These are phyloP conservation scores for Sternotherus odoratus DNA, from an alignment of 2,797 vertebrate species.

Conservation along the genomic window DNA sequence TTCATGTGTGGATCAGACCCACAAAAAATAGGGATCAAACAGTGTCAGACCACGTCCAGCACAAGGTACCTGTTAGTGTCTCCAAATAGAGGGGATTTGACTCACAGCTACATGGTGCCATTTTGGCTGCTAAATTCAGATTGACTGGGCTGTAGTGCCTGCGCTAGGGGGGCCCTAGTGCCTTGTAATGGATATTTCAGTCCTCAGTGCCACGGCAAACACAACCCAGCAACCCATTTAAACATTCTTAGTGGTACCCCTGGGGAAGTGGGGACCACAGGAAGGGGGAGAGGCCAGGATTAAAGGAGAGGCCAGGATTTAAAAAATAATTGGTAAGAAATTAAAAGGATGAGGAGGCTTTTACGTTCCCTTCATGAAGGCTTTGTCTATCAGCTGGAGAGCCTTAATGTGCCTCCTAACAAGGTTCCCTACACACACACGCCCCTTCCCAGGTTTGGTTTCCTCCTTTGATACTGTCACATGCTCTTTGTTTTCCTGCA, in stretches of 20 bases:
- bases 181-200: not conserved
- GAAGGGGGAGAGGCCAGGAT: not conserved
- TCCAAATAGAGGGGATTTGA: conserved; percentile 35
- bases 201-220: not conserved
- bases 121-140: not conserved
- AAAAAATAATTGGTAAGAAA: conserved; percentile 38
- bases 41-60: conserved; percentile 19
- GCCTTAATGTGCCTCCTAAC: conserved; percentile 81
- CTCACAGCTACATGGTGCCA: not conserved
- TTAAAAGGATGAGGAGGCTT: conserved; percentile 69
- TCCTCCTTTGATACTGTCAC: conserved; percentile 81
- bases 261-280: conserved; percentile 36
- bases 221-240: not conserved
- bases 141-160: not conserved
- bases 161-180: not conserved
- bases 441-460: conserved; percentile 62
- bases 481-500: conserved; percentile 79
- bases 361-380: conserved; percentile 73
- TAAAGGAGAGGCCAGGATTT: conserved; percentile 54
- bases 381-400: conserved; percentile 80
- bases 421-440: conserved; percentile 65
- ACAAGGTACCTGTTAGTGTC: conserved; percentile 15
- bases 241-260: not conserved
- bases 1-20: not conserved
- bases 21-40: not conserved